A percentile compares a stretch with the other conserved stretches of the same genome.
phyloP scores from a whole-genome alignment of 2,888 invertebrate species.

The Anorthoa munda region DNA sequence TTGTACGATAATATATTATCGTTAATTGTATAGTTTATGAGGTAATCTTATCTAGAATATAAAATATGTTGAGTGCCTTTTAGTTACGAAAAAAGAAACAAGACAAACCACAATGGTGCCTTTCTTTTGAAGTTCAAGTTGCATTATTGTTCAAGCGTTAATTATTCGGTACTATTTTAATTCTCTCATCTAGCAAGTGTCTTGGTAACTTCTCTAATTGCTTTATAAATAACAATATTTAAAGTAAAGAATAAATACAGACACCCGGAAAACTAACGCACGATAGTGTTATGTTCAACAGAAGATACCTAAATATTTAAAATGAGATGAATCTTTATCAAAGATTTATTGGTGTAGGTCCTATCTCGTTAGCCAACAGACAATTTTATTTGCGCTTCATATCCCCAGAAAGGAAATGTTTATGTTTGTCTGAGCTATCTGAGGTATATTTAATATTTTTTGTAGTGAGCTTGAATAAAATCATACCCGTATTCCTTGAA shows the following conservation, averaged over 20 bases:
- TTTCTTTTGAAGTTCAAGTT: constrained; percentile 3
- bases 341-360: not conserved
- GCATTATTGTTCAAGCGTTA: not conserved
- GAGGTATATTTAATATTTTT: not conserved
- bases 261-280: not conserved
- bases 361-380: not conserved
- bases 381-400: not conserved
- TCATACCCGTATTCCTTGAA: too few relatives aligned
- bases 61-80: constrained; percentile 7
- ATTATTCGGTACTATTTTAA: constrained; percentile 10
- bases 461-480: too few relatives aligned
- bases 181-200: not conserved
- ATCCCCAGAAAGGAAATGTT: not conserved
- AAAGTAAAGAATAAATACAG: not conserved
- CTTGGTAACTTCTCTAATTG: constrained; percentile 12
- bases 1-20: constrained; percentile 47
- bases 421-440: not conserved
- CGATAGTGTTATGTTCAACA: not conserved
- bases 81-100: not conserved
- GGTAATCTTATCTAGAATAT: constrained; percentile 44
- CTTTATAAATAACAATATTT: constrained; percentile 16
- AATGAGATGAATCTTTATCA: not conserved
- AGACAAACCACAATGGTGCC: not conserved
- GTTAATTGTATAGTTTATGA: constrained; percentile 37
- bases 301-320: not conserved